Conservation (phyloP, 2,888 invertebrate genomes). For the Charanyca ferruginea region DNA sequence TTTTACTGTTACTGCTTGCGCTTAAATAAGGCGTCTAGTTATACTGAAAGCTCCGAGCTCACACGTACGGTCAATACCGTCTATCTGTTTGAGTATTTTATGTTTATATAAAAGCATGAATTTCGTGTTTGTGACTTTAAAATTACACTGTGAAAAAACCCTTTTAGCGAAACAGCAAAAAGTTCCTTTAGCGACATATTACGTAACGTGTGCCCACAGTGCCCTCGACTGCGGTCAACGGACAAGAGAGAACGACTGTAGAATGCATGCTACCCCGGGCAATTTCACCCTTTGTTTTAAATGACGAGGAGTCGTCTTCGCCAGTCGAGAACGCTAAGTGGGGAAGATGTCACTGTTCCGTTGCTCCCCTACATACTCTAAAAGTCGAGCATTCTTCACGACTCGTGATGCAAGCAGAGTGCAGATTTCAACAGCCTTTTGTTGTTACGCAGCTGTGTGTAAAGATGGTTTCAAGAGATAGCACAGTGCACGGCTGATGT, state of each 20-base stretch:
- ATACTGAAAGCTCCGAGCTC: constrained; percentile 30
- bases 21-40: constrained; percentile 46
- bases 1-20: constrained; percentile 44
- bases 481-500: constrained; percentile 48
- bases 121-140: constrained; percentile 48
- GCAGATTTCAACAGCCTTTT: constrained; percentile 86
- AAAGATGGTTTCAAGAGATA: constrained; percentile 59
- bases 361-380: constrained; percentile 78
- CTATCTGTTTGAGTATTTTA: constrained; percentile 40
- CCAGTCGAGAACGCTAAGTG: constrained; percentile 78
- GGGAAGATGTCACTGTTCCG: constrained; percentile 84
- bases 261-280: constrained; percentile 80
- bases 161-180: constrained; percentile 55
- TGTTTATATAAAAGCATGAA: constrained; percentile 42
- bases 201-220: constrained; percentile 67
- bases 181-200: constrained; percentile 67
- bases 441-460: constrained; percentile 72
- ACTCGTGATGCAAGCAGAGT: constrained; percentile 78
- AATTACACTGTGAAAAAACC: constrained; percentile 53
- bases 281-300: constrained; percentile 88
- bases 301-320: constrained; percentile 83
- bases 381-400: constrained; percentile 81
- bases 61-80: constrained; percentile 36
- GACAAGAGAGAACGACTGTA: constrained; percentile 73
- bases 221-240: constrained; percentile 83